Conservation (phyloP, 2,888 invertebrate species). For the Microdon myrmicae region DNA sequence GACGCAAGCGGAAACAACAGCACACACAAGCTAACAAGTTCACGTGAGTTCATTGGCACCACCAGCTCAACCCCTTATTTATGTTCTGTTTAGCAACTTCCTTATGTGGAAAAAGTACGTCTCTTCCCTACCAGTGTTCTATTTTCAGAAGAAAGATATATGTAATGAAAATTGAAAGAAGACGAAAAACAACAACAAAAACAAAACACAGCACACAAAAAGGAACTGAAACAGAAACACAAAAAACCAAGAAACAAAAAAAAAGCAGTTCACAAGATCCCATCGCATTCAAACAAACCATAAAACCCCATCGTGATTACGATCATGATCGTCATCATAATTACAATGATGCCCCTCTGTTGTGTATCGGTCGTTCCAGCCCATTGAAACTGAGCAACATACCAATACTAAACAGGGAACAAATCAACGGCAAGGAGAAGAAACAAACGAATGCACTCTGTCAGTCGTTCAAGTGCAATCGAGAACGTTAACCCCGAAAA, state of each 20-base stretch:
- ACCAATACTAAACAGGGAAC: slow-evolving; percentile 1
- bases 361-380: slow-evolving; percentile 28
- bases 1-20: no score
- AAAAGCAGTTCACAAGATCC: slow-evolving; percentile 30
- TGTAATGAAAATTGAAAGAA: slow-evolving; percentile 12
- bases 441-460: slow-evolving; percentile 52
- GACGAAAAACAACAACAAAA: slow-evolving; percentile 3
- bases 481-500: slow-evolving; percentile 60
- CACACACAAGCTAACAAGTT: slow-evolving; percentile 44
- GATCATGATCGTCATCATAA: slow-evolving; percentile 14
- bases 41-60: slow-evolving; percentile 45
- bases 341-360: not conserved
- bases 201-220: no score
- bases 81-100: slow-evolving; percentile 36
- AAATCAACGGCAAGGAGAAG: slow-evolving; percentile 21
- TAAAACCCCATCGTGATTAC: slow-evolving; percentile 48
- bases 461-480: slow-evolving; percentile 63
- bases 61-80: slow-evolving; percentile 29
- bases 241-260: no score
- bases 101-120: slow-evolving; percentile 34
- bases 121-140: slow-evolving; percentile 44
- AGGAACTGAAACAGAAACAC: no score
- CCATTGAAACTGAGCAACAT: slow-evolving; percentile 21
- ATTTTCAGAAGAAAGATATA: slow-evolving; percentile 35
- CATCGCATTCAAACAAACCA: slow-evolving; percentile 45